Evolutionary conservation across 2,113 vertebrate species (phyloP).

Genomic region (Microtus pennsylvanicus): DNA sequence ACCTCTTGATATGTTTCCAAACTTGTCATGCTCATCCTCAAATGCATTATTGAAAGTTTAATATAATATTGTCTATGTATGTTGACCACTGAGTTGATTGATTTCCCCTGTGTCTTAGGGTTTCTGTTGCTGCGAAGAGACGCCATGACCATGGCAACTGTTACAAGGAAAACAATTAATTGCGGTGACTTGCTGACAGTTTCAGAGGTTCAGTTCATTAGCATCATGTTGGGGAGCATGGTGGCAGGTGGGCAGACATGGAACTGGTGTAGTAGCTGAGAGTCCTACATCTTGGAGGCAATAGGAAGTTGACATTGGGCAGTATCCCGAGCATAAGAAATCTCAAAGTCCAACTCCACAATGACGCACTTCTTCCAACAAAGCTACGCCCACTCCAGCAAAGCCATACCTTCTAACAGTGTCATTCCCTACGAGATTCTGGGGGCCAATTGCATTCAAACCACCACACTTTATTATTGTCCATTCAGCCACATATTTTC

Average conservation of each 20-base stretch:
- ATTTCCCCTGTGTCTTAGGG: neutral
- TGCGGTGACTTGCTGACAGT: neutral
- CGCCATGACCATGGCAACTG: neutral
- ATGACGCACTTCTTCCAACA: neutral
- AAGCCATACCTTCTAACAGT: neutral
- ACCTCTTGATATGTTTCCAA: slow-evolving; percentile 7
- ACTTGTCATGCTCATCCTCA: neutral
- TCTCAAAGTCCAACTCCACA: neutral
- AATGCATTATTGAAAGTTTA: neutral
- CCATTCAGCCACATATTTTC: neutral
- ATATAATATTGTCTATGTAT: neutral
- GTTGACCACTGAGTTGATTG: neutral
- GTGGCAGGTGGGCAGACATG: neutral
- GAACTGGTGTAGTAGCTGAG: neutral
- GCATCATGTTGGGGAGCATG: neutral
- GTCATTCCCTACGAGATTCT: neutral
- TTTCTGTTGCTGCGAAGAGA: neutral
- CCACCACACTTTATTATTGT: neutral
- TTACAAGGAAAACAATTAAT: neutral
- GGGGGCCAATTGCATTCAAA: neutral
- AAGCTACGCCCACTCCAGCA: neutral
- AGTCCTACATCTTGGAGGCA: neutral
- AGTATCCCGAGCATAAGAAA: neutral
- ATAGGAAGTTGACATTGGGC: neutral
- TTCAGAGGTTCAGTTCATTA: neutral